A percentile compares a stretch with the other conserved stretches of the same genome.
Conservation (phyloP, 2,888 invertebrate species). For the Monopis laevigella region DNA sequence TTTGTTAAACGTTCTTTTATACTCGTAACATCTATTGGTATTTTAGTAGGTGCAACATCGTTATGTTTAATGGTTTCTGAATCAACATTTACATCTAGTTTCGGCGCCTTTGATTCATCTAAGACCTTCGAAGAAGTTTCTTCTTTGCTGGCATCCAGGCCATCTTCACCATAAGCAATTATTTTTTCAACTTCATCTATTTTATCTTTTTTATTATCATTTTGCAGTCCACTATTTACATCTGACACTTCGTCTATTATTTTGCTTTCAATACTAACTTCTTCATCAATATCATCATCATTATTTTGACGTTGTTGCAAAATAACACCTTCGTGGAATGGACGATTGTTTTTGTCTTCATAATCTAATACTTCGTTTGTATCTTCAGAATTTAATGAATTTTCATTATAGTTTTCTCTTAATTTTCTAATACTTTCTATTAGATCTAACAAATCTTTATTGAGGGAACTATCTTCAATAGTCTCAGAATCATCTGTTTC, state of each 20-base stretch:
- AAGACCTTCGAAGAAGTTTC: neutral
- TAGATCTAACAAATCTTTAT: slow-evolving; percentile 20
- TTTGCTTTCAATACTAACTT: slow-evolving; percentile 13
- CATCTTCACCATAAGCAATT: slow-evolving; percentile 12
- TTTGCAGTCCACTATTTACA: neutral
- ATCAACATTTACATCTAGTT: slow-evolving; percentile 10
- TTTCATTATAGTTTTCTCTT: slow-evolving; percentile 13
- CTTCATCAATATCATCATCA: slow-evolving; percentile 16
- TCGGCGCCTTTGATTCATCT: neutral
- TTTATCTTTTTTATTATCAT: neutral
- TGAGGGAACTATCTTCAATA: slow-evolving; percentile 29
- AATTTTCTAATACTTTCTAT: neutral
- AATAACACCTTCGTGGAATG: slow-evolving; percentile 24
- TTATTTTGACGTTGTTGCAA: slow-evolving; percentile 18
- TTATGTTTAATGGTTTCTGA: slow-evolving; percentile 4
- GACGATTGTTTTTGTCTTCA: slow-evolving; percentile 25
- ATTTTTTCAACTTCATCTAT: slow-evolving; percentile 1
- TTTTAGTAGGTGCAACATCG: too few species aligned
- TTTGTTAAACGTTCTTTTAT: too few species aligned
- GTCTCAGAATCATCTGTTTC: neutral
- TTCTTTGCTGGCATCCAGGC: neutral
- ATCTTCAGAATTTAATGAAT: slow-evolving; percentile 4
- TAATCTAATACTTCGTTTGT: slow-evolving; percentile 17
- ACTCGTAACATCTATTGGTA: too few species aligned
- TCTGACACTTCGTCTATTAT: slow-evolving; percentile 9